Base-by-base conservation (phyloP, 2,797 vertebrate genomes). In the Cirrhinus molitorella region DNA sequence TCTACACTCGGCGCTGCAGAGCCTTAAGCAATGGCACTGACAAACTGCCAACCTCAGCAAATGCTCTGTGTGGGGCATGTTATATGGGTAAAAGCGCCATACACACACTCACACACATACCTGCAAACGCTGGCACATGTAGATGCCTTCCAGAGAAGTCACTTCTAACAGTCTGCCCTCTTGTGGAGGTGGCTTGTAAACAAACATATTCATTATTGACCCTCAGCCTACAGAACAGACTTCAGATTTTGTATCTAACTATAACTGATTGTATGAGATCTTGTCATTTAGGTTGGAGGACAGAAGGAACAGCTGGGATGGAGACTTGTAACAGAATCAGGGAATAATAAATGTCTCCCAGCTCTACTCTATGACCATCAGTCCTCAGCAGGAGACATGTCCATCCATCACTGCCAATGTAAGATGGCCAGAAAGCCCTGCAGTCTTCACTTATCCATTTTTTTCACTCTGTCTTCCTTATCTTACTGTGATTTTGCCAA, bases 281-380 rank as follows among this genome's bases (percentile, higher is more conserved):
- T 51, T 65, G 57, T 74, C 70, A 74, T 74, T 82, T 74, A 73
- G 45, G 45, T 76, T 25, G 25, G 25, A 45, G 31, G 61, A 80
- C 55, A 67, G 34, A 47, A 45, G 73, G n/a, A 57, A 53, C 72
- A 83, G 49, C 75, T 78, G 73, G 76, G 49, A 70, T 66, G 45
- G 63, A 76, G 77, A 23, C 67, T 78, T 73, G 43, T 78, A 57
- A 74, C 68, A 55, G 71, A 83, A 83, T 86, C 71, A 86, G 76
- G 70, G 59, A 79, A 79, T 86, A 86, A 80, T 83, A 83, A 76
- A 79, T 80, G 75, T 80, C 77, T 74, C 81, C 80, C 85, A 71
- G 77, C 65, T 67, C 53, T 28, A 79, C 43, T 85, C 74, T 25
- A 19, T 40, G 71, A 74, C 74, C 75, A 86, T 79, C 49, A 65